Percentiles rank a stretch among this genome's conserved stretches.
phyloP scores from a whole-genome alignment of 2,888 invertebrate species.

The Teinopalpus imperialis region DNA sequence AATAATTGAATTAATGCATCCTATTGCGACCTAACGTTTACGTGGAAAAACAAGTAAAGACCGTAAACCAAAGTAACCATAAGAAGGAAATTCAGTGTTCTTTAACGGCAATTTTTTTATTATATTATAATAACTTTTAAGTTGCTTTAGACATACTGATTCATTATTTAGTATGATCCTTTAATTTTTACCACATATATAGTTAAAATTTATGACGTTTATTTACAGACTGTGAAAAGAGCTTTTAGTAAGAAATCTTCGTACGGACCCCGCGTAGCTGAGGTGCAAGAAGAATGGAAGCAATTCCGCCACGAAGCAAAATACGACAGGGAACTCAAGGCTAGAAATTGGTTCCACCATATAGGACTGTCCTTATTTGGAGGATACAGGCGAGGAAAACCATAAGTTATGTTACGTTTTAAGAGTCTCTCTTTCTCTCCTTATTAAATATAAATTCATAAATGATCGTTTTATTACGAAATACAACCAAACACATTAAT shows the following conservation, averaged over 20 bases:
- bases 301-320: conserved; percentile 77
- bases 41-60: too few relatives aligned
- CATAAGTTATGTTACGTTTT: conserved; percentile 21
- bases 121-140: too few relatives aligned
- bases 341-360: conserved; percentile 65
- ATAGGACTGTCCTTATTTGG: conserved; percentile 55
- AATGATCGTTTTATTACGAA: too few relatives aligned
- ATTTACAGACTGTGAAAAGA: conserved; percentile 63
- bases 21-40: too few relatives aligned
- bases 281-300: conserved; percentile 80
- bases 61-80: too few relatives aligned
- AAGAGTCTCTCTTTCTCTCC: conserved; percentile 7
- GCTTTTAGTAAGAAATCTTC: conserved; percentile 66
- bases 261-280: conserved; percentile 77
- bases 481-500: too few relatives aligned
- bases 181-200: too few relatives aligned
- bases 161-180: too few relatives aligned
- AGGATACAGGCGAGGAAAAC: conserved; percentile 47
- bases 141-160: too few relatives aligned
- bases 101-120: too few relatives aligned
- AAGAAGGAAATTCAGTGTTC: too few relatives aligned
- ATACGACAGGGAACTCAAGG: conserved; percentile 50
- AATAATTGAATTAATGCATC: neutral
- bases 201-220: too few relatives aligned
- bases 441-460: conserved; percentile 1